Base-by-base conservation (phyloP, 2,797 vertebrate species). In the Lophura swinhoii region DNA sequence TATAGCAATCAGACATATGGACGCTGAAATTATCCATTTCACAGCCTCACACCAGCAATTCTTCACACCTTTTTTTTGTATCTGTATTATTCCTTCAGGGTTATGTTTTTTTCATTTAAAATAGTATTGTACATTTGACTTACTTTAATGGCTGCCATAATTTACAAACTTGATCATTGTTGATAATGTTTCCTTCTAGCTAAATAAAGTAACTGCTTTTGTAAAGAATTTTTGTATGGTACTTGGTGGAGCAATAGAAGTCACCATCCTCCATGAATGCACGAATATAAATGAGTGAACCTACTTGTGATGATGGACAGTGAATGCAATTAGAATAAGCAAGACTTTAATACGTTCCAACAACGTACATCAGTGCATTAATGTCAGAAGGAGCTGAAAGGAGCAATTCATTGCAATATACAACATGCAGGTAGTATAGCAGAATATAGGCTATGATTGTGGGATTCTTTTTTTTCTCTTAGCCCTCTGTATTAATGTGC, bases 241-340 rank as follows among this genome's bases (percentile, higher is more conserved):
- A 10, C 26, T 76, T 1, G 0, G 4, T 53, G 41, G 80, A 70
- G n/a, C 16, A 39, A 23, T 22, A 58, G 35, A 51, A 53, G 23
- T n/a, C 39, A 59, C 16, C 24, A 35, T 16, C 14, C 7, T 1
- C 1, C 4, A 18, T 53, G 17, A n/a, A 67, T 55, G 12, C 14
- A 72, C 21, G 33, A 62, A 46, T 28, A 48, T 26, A 67, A 72
- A 44, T 55, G 26, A 60, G 11, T 58, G 63, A 55, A 51, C 43
- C 2, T 17, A 11, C 1, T 1, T 15, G n/a, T 59, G 23, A 7
- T 9, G 17, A 49, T 33, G n/a, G 22, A 2, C 13, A 18, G 16
- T 39, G 20, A 75, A 39, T 14, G 18, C 11, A 46, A 6, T 11
- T 60, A 46, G 37, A 35, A 66, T 21, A 59, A 70, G 10, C 23